Base-by-base conservation (phyloP, 2,797 vertebrate genomes). In the Salarias fasciatus region DNA sequence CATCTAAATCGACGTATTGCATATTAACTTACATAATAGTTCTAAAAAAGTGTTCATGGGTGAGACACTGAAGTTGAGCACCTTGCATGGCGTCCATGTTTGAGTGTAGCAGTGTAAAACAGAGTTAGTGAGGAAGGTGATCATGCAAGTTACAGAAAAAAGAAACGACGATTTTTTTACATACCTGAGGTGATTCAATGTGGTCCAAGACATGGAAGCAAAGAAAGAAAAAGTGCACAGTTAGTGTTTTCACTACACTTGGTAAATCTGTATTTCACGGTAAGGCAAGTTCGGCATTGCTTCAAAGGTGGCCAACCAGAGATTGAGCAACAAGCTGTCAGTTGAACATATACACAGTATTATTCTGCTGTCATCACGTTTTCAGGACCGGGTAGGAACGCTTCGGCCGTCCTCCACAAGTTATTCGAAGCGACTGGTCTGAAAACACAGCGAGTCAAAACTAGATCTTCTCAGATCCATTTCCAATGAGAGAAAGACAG, bases 111-210 rank as follows among this genome's bases (percentile, higher is more conserved):
- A 24, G 18, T 24, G 18, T 24, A 24, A 18, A 30, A 42, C 60
- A 37, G 18, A 36, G 18, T n/a, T 5, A 6, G 30, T 9, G 18
- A 31, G 59, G 48, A 24, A 43, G 11, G 41, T 42, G 14, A 63
- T 46, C 9, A n/a, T n/a, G n/a, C n/a, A n/a, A n/a, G n/a, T n/a
- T n/a, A 35, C 33, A 35, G 46, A 64, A 71, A 30, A 24, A 70
- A 75, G 29, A 64, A 53, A 75, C n/a, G n/a, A n/a, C n/a, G n/a
- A n/a, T n/a, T n/a, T n/a, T 75, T 49, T 53, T 47, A 85, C 86
- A 79, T 88, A 90, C 89, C 88, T 92, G 85, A 74, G 46, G 43
- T 75, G 28, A 61, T 63, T 53, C 63, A 56, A 41, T 40, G 33
- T 41, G 38, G 77, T 71, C 67, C 67, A 45, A 58, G 72, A 45